Evolutionary conservation across 2,888 invertebrate species (phyloP).

Genomic region (Limnephilus lunatus): DNA sequence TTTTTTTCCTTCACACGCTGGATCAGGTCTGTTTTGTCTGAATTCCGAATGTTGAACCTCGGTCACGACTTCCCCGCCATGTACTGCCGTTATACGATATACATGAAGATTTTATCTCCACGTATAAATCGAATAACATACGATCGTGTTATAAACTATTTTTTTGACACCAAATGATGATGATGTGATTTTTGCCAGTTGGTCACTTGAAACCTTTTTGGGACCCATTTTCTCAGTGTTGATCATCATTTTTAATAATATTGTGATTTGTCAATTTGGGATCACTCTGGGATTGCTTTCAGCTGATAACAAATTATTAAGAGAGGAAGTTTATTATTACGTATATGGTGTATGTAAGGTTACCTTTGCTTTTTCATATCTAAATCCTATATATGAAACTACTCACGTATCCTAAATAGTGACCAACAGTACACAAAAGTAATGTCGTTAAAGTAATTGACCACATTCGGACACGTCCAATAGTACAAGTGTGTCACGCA

Average conservation of each 20-base stretch:
- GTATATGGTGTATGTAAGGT: neutral
- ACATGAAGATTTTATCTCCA: conserved; percentile 28
- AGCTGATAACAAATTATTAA: neutral
- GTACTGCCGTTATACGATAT: conserved; percentile 39
- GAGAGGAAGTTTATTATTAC: neutral
- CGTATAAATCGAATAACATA: conserved; percentile 25
- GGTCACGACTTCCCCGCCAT: conserved; percentile 30
- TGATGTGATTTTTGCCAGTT: conserved; percentile 4
- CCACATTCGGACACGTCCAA: conserved; percentile 27
- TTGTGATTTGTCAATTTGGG: neutral
- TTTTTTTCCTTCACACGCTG: conserved; percentile 13
- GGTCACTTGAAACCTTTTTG: neutral
- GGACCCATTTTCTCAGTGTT: neutral
- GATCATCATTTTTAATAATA: neutral
- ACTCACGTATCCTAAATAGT: neutral
- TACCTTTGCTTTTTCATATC: too few relatives aligned
- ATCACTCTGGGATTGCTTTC: neutral
- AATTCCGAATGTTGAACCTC: conserved; percentile 31
- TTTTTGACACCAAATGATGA: conserved; percentile 17
- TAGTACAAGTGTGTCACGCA: neutral
- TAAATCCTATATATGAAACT: neutral
- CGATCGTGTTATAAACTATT: conserved; percentile 24
- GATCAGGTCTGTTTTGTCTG: conserved; percentile 29
- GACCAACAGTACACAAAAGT: neutral
- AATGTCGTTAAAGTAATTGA: conserved; percentile 23